These are phyloP conservation scores for Zaprionus gabonicus DNA, from an alignment of 1,140 invertebrate genomes.

Conservation along the genomic window DNA sequence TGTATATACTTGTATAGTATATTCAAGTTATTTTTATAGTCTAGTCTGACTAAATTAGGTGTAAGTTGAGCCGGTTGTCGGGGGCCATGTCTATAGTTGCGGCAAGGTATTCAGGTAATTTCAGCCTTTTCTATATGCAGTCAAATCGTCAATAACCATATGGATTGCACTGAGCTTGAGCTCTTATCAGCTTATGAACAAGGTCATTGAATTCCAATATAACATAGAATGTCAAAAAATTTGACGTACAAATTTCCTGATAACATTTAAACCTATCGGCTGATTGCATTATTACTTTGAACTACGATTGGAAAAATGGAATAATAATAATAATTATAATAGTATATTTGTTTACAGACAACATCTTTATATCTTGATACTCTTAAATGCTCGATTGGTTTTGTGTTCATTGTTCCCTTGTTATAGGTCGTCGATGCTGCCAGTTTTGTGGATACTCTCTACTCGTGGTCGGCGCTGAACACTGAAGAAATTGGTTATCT, in stretches of 20 bases:
- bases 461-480: constrained; percentile 82
- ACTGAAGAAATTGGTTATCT: constrained; percentile 75
- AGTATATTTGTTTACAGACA: neutral
- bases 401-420: neutral
- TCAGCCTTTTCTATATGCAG: neutral
- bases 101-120: neutral
- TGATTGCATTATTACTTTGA: neutral
- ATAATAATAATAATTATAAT: too few species aligned
- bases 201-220: neutral
- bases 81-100: neutral
- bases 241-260: neutral
- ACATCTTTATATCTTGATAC: too few species aligned
- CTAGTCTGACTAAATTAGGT: neutral
- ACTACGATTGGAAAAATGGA: too few species aligned
- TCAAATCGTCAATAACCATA: neutral
- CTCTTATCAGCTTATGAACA: neutral
- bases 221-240: neutral
- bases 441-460: constrained; percentile 78
- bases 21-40: neutral
- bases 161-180: neutral
- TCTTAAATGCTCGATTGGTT: too few species aligned
- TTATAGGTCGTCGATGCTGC: constrained; percentile 72
- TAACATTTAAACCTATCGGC: neutral
- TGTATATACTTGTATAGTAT: too few species aligned
- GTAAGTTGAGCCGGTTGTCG: neutral